phyloP scores from a whole-genome alignment of 2,797 vertebrate species.

The Neosalanx taihuensis region DNA sequence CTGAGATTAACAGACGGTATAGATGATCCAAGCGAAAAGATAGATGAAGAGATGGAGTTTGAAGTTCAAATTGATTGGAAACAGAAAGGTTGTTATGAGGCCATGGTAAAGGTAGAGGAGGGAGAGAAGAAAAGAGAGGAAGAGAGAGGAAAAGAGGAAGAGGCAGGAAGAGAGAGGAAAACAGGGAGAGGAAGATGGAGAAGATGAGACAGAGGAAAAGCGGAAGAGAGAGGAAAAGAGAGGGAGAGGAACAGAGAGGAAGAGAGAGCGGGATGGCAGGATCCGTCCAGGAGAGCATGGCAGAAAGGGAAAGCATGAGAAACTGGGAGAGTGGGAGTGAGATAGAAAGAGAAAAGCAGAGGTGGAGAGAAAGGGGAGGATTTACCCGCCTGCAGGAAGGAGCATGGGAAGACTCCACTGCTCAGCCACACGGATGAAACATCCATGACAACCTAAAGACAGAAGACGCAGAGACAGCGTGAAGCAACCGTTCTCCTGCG shows the following conservation, averaged over 20 bases:
- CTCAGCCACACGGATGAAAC: too few species aligned
- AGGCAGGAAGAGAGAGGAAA: background rate
- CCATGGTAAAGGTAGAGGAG: constrained; percentile 6
- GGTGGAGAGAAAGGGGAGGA: background rate
- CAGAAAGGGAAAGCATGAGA: background rate
- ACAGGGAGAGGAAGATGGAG: background rate
- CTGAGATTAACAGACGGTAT: constrained; percentile 19
- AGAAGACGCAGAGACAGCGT: too few species aligned
- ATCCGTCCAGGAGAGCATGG: background rate
- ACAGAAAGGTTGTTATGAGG: constrained; percentile 3
- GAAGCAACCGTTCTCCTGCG: too few species aligned
- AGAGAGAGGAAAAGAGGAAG: background rate
- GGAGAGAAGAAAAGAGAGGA: background rate
- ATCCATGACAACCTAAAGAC: too few species aligned
- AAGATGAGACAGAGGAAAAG: background rate
- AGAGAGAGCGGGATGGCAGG: background rate
- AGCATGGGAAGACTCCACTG: too few species aligned
- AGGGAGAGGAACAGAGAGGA: background rate
- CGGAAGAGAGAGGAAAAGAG: background rate
- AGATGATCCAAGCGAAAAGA: constrained; percentile 18
- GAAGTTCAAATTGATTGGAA: constrained; percentile 5
- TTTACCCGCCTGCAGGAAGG: too few species aligned
- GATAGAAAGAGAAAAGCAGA: constrained; percentile 1
- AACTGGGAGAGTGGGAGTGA: background rate
- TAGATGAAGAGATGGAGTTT: background rate